These are phyloP conservation scores for Caiman crocodilus DNA, from an alignment of 2,797 vertebrate species.

Conservation along the genomic window DNA sequence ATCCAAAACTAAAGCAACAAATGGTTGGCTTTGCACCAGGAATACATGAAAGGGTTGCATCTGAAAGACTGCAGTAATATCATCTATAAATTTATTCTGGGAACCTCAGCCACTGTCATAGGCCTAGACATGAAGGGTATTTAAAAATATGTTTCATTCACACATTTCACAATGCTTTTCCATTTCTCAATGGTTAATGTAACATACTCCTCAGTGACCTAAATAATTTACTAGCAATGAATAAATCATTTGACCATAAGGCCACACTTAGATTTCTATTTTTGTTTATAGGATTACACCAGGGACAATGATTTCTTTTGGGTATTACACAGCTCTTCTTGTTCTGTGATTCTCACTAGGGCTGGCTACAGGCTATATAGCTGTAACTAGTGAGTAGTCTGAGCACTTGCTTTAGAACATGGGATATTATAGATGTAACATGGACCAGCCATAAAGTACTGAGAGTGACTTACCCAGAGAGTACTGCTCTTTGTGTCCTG, in stretches of 20 bases:
- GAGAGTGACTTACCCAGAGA: neutral
- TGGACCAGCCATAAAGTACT: neutral
- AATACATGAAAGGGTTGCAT: constrained; percentile 23
- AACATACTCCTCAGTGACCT: constrained; percentile 59
- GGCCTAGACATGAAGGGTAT: neutral
- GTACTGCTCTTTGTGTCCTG: neutral
- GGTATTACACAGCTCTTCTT: neutral
- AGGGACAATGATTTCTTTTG: constrained; percentile 54
- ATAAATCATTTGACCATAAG: constrained; percentile 72
- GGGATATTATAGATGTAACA: no score
- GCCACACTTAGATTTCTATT: constrained; percentile 51
- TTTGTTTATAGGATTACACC: constrained; percentile 67
- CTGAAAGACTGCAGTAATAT: neutral
- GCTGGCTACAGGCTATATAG: neutral
- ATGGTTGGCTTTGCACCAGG: constrained; percentile 14
- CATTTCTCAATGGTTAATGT: constrained; percentile 60
- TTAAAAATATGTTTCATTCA: neutral
- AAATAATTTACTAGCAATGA: constrained; percentile 73
- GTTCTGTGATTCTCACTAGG: constrained; percentile 16
- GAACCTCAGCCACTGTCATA: neutral
- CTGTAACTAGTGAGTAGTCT: neutral
- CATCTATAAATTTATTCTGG: neutral
- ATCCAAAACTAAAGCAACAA: constrained; percentile 16
- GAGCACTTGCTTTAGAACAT: neutral
- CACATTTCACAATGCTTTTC: constrained; percentile 43